Evolutionary conservation across 2,113 vertebrate genomes (phyloP).

Genomic region (Cisticola juncidis): DNA sequence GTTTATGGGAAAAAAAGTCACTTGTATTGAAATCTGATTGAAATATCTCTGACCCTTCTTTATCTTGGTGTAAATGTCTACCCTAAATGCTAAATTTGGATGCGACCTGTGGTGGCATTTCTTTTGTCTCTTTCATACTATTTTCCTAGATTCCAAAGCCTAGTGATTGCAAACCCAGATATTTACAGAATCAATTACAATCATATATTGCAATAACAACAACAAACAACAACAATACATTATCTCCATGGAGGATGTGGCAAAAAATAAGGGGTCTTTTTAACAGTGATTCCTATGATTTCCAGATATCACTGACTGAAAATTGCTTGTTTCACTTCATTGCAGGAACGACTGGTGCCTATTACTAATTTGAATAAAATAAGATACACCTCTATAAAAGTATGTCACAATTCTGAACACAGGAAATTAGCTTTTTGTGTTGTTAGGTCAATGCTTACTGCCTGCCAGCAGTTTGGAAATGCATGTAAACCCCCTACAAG

Average conservation of each 20-base stretch:
- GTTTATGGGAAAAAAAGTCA: not conserved
- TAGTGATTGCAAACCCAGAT: not conserved
- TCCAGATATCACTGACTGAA: not conserved
- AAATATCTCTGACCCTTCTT: not conserved
- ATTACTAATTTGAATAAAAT: not conserved
- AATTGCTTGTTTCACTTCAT: not conserved
- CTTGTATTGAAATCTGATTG: not conserved
- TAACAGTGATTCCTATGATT: not conserved
- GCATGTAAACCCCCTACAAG: conserved; percentile 10
- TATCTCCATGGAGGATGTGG: not conserved
- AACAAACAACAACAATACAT: not conserved
- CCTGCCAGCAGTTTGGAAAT: conserved; percentile 57
- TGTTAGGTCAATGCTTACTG: conserved; percentile 26
- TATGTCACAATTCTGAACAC: not conserved
- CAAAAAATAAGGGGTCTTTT: not conserved
- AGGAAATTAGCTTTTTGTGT: not conserved
- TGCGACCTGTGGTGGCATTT: not conserved
- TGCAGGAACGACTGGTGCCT: not conserved
- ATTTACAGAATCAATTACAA: not conserved
- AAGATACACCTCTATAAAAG: not conserved
- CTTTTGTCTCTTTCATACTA: not conserved
- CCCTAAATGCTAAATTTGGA: not conserved
- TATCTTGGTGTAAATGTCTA: not conserved
- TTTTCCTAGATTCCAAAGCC: not conserved
- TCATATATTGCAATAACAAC: not conserved